Evolutionary conservation across 2,113 vertebrate species (phyloP), one percentile per base, ranked within the genome.

Genomic region (Brevimyrus niger): DNA sequence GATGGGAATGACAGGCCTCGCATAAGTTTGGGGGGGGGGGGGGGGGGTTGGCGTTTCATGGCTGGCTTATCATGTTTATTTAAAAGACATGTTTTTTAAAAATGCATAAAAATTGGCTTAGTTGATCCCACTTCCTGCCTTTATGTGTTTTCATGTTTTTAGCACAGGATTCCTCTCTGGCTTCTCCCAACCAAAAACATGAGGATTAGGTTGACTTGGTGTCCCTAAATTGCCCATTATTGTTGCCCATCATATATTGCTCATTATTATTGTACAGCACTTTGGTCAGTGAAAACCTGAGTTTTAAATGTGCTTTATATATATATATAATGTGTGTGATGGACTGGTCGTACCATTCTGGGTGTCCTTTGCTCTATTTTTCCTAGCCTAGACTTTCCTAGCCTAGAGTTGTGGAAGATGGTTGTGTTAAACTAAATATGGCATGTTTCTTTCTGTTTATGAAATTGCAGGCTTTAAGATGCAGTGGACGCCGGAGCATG

Each of bases 401-500:
- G n/a, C n/a, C n/a, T n/a, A n/a, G 69, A 31, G 69, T 76, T 38
- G 31, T 38, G 69, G 13, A 38, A 17, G 69, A 76, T 76, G 69
- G 83, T 31, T n/a, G 44, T 19, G 21, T 47, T 27, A 27, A 85
- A 85, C 46, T 47, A n/a, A 85, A 27, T 27, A 44, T 47, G 23
- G 47, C 21, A n/a, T 31, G 42, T 89, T 94, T 88, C 87, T 55
- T 92, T 92, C 61, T 93, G 91, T 90, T 94, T 73, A 89, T 88
- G 21, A 90, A 83, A 91, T 91, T 94, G 90, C 92, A 99, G 98
- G 98, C 97, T 96, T 99, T 97, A 99, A 99, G 97, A 99, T 99
- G 98, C 98, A 99, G 98, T 99, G 98, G 98, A 99, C 98, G 96
- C 98, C 97, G 11, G 98, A 99, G 96, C 99, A 99, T 96, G 98